Evolutionary conservation across 2,888 invertebrate species (phyloP).

Genomic region (Tethea ocularis): DNA sequence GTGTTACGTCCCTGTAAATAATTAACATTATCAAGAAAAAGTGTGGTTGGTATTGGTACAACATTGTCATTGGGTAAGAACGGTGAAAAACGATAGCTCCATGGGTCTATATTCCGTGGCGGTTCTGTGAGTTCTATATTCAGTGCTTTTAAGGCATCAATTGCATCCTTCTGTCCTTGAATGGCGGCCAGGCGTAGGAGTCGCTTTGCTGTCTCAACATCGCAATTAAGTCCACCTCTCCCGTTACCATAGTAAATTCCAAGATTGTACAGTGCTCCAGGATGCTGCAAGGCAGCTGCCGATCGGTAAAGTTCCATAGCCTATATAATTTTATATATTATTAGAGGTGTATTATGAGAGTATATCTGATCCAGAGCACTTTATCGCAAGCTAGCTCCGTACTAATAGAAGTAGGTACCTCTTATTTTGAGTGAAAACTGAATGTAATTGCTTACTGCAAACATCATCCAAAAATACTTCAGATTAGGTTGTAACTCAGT

Average conservation of each 20-base stretch:
- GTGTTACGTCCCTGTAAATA: conserved; percentile 45
- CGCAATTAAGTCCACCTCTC: conserved; percentile 81
- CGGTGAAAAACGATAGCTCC: conserved; percentile 43
- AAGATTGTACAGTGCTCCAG: conserved; percentile 87
- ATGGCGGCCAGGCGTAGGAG: conserved; percentile 83
- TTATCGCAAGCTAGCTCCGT: too few species aligned
- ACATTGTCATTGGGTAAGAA: conserved; percentile 45
- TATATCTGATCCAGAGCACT: too few species aligned
- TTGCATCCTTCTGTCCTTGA: conserved; percentile 84
- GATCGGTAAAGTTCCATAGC: conserved; percentile 86
- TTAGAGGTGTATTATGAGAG: neutral
- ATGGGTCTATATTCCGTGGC: conserved; percentile 38
- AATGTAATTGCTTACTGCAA: too few species aligned
- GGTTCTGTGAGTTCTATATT: conserved; percentile 49
- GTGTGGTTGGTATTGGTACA: conserved; percentile 59
- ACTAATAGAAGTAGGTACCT: too few species aligned
- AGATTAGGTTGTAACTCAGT: too few species aligned
- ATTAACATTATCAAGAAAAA: conserved; percentile 66
- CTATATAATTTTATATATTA: conserved; percentile 54
- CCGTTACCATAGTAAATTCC: conserved; percentile 87
- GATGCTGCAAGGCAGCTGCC: conserved; percentile 86
- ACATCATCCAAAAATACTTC: too few species aligned
- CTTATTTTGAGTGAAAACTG: too few species aligned
- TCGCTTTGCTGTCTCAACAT: conserved; percentile 77
- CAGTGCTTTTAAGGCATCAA: conserved; percentile 73